Evolutionary conservation across 2,888 invertebrate species (phyloP).

Genomic region (Lepidocyrtoides sp.): DNA sequence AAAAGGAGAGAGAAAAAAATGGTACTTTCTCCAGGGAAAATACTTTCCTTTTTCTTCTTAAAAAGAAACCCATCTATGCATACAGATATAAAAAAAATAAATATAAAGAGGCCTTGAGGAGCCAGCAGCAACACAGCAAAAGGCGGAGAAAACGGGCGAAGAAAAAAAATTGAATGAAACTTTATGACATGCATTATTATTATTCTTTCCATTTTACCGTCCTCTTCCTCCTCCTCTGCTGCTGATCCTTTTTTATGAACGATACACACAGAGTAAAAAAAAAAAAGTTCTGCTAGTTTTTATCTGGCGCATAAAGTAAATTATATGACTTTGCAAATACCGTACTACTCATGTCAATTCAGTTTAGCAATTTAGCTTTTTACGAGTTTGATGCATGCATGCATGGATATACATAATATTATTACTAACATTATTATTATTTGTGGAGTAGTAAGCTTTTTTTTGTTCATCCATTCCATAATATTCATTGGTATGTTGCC

Average conservation of each 20-base stretch:
- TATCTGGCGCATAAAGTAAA: constrained; percentile 43
- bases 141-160: constrained; percentile 25
- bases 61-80: constrained; percentile 41
- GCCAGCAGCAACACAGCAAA: constrained; percentile 1
- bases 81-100: constrained; percentile 2
- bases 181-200: constrained; percentile 74
- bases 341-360: constrained; percentile 64
- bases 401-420: background rate
- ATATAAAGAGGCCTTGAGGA: constrained; percentile 7
- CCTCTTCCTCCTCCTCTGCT: constrained; percentile 5
- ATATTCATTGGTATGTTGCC: constrained; percentile 52
- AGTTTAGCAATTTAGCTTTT: constrained; percentile 61
- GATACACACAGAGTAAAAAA: no score
- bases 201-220: constrained; percentile 62
- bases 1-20: constrained; percentile 83
- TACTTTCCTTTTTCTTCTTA: constrained; percentile 15
- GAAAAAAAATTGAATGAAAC: constrained; percentile 70
- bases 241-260: constrained; percentile 50
- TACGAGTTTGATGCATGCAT: constrained; percentile 39
- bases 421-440: no score
- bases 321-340: constrained; percentile 55
- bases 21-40: constrained; percentile 79
- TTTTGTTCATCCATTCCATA: background rate
- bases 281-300: no score
- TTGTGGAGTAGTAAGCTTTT: no score